phyloP scores from a whole-genome alignment of 2,888 invertebrate genomes.

The Prenolepis imparis region DNA sequence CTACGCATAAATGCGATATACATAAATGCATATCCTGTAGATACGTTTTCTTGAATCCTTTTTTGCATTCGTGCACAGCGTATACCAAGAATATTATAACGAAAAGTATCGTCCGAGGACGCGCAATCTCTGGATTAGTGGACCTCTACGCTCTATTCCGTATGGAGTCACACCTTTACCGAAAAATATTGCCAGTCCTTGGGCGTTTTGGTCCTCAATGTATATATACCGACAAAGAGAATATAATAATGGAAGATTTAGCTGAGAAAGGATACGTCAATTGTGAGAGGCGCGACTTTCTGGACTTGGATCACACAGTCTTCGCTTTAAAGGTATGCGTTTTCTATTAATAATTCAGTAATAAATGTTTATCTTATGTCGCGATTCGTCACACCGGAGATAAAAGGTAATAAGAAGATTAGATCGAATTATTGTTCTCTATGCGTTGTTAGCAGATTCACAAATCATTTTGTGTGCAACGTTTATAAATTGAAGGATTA shows the following conservation, averaged over 20 bases:
- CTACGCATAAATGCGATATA: neutral
- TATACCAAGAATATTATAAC: constrained; percentile 19
- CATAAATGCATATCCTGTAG: neutral
- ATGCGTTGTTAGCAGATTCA: neutral
- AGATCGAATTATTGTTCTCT: neutral
- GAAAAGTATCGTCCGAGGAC: neutral
- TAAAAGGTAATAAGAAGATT: neutral
- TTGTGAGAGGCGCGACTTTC: constrained; percentile 7
- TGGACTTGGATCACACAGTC: constrained; percentile 11
- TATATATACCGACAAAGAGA: neutral
- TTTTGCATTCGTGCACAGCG: neutral
- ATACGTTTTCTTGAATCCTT: neutral
- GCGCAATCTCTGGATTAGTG: neutral
- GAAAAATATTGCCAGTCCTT: neutral
- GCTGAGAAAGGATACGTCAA: constrained; percentile 6
- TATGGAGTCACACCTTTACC: constrained; percentile 4
- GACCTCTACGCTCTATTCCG: neutral
- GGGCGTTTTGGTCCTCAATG: constrained; percentile 11
- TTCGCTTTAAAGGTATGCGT: constrained; percentile 20
- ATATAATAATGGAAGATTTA: constrained; percentile 41
- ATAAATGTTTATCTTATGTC: neutral
- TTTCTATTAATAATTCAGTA: neutral
- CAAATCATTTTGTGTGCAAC: neutral
- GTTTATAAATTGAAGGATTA: neutral
- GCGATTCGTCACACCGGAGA: neutral